phyloP scores from a whole-genome alignment of 2,888 invertebrate species.

The Oithona nana region DNA sequence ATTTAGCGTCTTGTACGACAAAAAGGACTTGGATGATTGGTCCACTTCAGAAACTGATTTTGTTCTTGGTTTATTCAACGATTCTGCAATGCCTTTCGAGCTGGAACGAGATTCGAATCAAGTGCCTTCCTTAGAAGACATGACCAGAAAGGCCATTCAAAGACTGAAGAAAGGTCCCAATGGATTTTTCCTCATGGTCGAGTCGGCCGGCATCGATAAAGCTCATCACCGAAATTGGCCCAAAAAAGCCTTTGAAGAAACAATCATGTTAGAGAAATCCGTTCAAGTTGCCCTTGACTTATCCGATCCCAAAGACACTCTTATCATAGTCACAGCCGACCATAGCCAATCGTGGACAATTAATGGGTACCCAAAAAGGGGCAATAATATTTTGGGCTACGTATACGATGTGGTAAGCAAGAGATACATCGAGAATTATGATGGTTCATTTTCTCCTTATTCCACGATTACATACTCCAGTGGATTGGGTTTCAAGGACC shows the following conservation, averaged over 20 bases:
- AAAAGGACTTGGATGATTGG: background rate
- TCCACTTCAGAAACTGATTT: too few species aligned
- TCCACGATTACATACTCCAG: slow-evolving; percentile 10
- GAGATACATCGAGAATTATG: too few species aligned
- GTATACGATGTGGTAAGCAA: too few species aligned
- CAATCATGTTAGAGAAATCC: slow-evolving; percentile 53
- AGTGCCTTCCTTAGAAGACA: slow-evolving; percentile 52
- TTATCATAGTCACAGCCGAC: slow-evolving; percentile 58
- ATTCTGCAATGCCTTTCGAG: slow-evolving; percentile 50
- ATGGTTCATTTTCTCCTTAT: background rate
- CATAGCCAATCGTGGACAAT: slow-evolving; percentile 58
- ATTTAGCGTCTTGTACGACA: background rate
- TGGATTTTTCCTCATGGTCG: slow-evolving; percentile 57
- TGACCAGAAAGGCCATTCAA: slow-evolving; percentile 56
- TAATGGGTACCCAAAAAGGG: slow-evolving; percentile 51
- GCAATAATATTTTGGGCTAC: slow-evolving; percentile 42
- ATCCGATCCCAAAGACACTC: slow-evolving; percentile 43
- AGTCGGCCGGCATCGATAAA: slow-evolving; percentile 57
- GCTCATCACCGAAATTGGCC: slow-evolving; percentile 55
- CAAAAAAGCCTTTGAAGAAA: slow-evolving; percentile 51
- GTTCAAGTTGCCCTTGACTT: slow-evolving; percentile 39
- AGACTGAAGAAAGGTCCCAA: slow-evolving; percentile 42
- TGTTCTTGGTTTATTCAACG: too few species aligned
- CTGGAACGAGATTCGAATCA: slow-evolving; percentile 34
- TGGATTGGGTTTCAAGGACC: slow-evolving; percentile 4